A percentile compares a stretch with the other conserved stretches of the same genome.
These are phyloP conservation scores for Formica exsecta DNA, from an alignment of 1,140 invertebrate genomes.

Conservation along the genomic window DNA sequence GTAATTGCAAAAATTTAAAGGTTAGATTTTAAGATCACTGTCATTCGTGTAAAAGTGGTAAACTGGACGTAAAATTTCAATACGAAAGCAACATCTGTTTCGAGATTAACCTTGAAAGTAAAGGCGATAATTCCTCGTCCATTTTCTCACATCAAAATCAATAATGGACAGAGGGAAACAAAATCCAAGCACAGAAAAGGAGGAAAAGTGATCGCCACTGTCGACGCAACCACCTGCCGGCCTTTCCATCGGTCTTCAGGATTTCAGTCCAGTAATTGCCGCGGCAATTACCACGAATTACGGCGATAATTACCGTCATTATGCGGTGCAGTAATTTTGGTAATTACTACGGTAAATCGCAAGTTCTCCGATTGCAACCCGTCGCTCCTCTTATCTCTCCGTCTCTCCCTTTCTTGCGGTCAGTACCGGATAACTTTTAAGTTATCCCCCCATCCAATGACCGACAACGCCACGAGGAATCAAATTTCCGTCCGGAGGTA, in stretches of 20 bases:
- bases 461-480: slow-evolving; percentile 29
- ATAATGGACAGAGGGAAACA: slow-evolving; percentile 38
- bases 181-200: background rate
- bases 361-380: slow-evolving; percentile 69
- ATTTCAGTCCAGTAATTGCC: slow-evolving; percentile 73
- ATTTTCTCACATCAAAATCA: slow-evolving; percentile 56
- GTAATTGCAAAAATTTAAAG: background rate
- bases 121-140: slow-evolving; percentile 22
- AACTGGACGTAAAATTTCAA: background rate
- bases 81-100: background rate
- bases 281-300: slow-evolving; percentile 74
- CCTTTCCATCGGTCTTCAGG: slow-evolving; percentile 62
- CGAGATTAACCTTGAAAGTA: slow-evolving; percentile 21
- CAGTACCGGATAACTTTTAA: slow-evolving; percentile 64
- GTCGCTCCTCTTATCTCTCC: background rate
- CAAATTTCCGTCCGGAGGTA: slow-evolving; percentile 29
- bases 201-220: slow-evolving; percentile 47
- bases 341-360: slow-evolving; percentile 76
- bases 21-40: background rate
- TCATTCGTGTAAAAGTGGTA: background rate
- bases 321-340: slow-evolving; percentile 76
- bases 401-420: slow-evolving; percentile 6
- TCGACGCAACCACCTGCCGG: slow-evolving; percentile 58
- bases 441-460: slow-evolving; percentile 16
- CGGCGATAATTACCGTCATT: slow-evolving; percentile 74